phyloP scores from a whole-genome alignment of 2,113 vertebrate genomes.

The Caranx ignobilis region DNA sequence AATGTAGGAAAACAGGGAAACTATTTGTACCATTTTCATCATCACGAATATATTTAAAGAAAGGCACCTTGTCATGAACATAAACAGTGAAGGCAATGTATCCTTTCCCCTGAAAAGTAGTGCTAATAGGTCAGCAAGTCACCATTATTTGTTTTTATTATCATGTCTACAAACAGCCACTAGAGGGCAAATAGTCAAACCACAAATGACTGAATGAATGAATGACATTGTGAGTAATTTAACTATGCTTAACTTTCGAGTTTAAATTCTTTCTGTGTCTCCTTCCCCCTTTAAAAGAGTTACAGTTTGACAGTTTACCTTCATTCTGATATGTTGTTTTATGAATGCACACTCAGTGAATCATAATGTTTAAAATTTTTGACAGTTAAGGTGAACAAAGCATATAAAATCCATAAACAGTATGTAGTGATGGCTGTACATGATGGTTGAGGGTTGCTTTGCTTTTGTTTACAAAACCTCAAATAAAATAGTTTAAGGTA shows the following conservation, averaged over 20 bases:
- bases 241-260: background rate
- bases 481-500: background rate
- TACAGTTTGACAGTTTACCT: background rate
- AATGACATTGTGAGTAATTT: background rate
- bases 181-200: background rate
- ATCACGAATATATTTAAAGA: background rate
- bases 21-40: too few relatives aligned
- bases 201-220: background rate
- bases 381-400: background rate
- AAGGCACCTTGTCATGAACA: background rate
- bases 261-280: background rate
- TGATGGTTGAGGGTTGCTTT: background rate
- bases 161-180: background rate
- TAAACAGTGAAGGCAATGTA: background rate
- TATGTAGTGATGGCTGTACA: too few relatives aligned
- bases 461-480: background rate
- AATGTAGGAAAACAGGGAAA: background rate
- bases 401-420: too few relatives aligned
- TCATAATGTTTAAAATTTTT: background rate
- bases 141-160: background rate
- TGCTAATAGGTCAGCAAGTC: too few relatives aligned
- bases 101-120: background rate
- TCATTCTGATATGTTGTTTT: background rate
- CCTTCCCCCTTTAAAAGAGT: background rate
- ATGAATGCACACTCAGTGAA: too few relatives aligned